Evolutionary conservation across 2,113 vertebrate genomes (phyloP).

Genomic region (Mystacornis crossleyi): DNA sequence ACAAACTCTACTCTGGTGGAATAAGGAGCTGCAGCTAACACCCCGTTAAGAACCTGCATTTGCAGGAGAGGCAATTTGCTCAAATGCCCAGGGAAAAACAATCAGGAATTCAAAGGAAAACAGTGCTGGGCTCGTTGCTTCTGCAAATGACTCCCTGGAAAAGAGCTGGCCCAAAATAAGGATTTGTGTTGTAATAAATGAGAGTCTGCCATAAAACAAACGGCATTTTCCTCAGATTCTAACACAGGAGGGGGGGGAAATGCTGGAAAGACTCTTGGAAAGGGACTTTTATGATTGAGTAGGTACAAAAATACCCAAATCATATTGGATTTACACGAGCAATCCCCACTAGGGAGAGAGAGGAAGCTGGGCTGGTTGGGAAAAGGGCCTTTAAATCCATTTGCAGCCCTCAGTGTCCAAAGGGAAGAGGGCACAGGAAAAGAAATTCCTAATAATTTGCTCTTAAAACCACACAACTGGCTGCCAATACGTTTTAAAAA

Average conservation of each 20-base stretch:
- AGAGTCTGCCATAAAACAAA: neutral
- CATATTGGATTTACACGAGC: neutral
- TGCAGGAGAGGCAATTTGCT: slow-evolving; percentile 24
- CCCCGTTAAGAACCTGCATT: neutral
- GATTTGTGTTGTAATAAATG: neutral
- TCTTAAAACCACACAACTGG: neutral
- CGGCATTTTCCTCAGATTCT: neutral
- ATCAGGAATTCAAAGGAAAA: neutral
- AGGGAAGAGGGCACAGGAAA: neutral
- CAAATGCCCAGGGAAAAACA: neutral
- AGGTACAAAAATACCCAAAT: neutral
- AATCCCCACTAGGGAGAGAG: neutral
- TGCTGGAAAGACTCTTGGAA: neutral
- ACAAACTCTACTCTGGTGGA: neutral
- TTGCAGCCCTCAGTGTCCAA: neutral
- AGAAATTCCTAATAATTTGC: neutral
- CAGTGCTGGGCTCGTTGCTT: neutral
- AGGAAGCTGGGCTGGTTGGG: neutral
- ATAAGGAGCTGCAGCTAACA: neutral
- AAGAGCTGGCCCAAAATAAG: neutral
- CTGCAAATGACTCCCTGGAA: slow-evolving; percentile 11
- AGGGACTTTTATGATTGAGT: neutral
- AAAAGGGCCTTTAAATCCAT: neutral
- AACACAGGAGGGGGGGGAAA: accelerated
- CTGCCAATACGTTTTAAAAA: neutral